Evolutionary conservation across 2,113 vertebrate genomes (phyloP), one percentile per base, ranked within the genome.

Genomic region (Vulpes lagopus): DNA sequence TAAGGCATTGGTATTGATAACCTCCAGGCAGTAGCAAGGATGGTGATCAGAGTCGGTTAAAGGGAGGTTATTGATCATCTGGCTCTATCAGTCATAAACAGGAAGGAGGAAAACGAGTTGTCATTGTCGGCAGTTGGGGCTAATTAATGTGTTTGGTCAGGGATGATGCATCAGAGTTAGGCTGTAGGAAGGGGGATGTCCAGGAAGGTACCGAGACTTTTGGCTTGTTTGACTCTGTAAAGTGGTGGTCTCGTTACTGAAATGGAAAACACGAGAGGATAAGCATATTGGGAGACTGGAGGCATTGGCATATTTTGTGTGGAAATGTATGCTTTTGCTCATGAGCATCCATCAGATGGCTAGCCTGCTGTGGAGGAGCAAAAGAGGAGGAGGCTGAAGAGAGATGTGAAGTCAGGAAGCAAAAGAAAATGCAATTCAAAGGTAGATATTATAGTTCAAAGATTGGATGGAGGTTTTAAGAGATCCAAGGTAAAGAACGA

Each of bases 31-130:
- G 82, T 57, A 89, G 78, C 43, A 51, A 91, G 92, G 88, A 96
- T 85, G 90, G 95, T 91, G 80, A 96, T 98, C 95, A 92, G 94
- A 81, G 67, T 60, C 90, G 60, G 84, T 89, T 55, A 94, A 97
- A 97, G 79, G 81, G 84, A 97, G 92, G 85, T 95, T 89, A 96
- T 94, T 74, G 88, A 89, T 97, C 88, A 89, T 91, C 67, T 94
- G 85, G 71, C 67, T 95, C 94, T 97, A 76, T 96, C 71, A 85
- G 92, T 83, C 89, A 94, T 51, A 94, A 95, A 85, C 55, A 91
- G 78, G 67, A 74, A 95, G 79, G n/a, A 96, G 67, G 67, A 79
- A 95, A 96, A 96, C 96, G 51, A 64, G 4, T 30, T 4, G 65
- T 25, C 3, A 84, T 3, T 62, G 59, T 30, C 65, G 35, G n/a